A percentile compares a stretch with the other conserved stretches of the same genome.
These are phyloP conservation scores for Stomatorhinus walkeri DNA, from an alignment of 2,797 vertebrate species.

Conservation along the genomic window DNA sequence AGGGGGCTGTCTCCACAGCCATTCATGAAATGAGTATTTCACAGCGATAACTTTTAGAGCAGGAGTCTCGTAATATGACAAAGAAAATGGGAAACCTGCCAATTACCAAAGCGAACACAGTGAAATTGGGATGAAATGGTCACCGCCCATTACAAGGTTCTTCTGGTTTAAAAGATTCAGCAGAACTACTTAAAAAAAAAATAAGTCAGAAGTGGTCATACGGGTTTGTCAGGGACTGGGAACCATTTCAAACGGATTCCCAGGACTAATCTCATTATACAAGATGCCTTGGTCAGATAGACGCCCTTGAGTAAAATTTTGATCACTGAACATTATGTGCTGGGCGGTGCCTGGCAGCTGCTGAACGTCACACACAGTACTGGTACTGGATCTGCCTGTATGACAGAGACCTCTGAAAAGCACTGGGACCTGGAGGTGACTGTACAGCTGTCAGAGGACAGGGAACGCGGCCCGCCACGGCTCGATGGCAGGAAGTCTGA, in stretches of 20 bases:
- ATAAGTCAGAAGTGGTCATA: background rate
- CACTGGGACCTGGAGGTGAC: background rate
- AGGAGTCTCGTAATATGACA: background rate
- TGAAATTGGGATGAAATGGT: background rate
- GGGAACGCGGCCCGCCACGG: background rate
- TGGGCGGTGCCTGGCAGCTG: background rate
- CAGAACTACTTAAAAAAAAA: background rate
- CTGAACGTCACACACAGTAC: background rate
- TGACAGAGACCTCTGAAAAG: background rate
- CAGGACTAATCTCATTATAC: background rate
- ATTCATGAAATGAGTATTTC: background rate
- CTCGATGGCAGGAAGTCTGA: background rate
- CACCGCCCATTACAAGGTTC: background rate
- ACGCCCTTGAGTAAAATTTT: background rate
- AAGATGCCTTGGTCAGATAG: background rate
- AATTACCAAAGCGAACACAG: background rate
- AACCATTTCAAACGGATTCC: background rate
- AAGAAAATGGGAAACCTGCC: background rate
- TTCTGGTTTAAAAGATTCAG: background rate
- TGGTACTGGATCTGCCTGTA: background rate
- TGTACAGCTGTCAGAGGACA: background rate
- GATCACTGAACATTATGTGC: background rate
- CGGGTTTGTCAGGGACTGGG: background rate
- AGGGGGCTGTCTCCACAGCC: background rate
- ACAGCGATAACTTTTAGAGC: background rate